Evolutionary conservation across 2,888 invertebrate species (phyloP).

Genomic region (Caenorhabditis drosophilae): DNA sequence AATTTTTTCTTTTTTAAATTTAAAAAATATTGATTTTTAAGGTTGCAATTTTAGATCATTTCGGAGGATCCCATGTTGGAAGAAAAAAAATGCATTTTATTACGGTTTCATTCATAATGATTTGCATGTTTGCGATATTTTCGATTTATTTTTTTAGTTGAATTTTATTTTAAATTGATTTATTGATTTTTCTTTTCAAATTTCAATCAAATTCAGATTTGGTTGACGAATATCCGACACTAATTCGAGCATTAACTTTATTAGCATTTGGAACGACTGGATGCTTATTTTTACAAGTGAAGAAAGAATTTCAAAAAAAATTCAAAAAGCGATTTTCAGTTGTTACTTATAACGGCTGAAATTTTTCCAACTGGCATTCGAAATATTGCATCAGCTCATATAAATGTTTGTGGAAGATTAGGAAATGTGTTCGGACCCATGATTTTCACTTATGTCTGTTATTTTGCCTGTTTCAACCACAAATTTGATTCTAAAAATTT

Average conservation of each 20-base stretch:
- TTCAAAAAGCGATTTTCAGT: no score
- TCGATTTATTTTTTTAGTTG: conserved; percentile 27
- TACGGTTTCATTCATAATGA: conserved; percentile 46
- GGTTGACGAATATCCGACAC: conserved; percentile 18
- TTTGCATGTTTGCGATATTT: conserved; percentile 48
- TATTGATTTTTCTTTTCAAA: background rate
- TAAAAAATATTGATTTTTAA: conserved; percentile 2
- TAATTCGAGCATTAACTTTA: conserved; percentile 41
- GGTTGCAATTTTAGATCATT: conserved; percentile 49
- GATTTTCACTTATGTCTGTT: conserved; percentile 49
- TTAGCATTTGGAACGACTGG: conserved; percentile 54
- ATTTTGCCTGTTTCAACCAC: background rate
- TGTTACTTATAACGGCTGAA: conserved; percentile 43
- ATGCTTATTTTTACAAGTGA: conserved; percentile 47
- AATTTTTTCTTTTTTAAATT: background rate
- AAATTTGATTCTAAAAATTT: background rate
- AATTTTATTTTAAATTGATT: background rate
- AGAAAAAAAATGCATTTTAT: conserved; percentile 46
- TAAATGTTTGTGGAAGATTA: conserved; percentile 49
- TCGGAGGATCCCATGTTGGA: conserved; percentile 42
- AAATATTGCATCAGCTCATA: conserved; percentile 48
- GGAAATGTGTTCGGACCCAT: conserved; percentile 52
- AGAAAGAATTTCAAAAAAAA: no score
- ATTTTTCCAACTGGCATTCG: conserved; percentile 53
- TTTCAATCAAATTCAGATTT: no score